Evolutionary conservation across 2,797 vertebrate species (phyloP).

Genomic region (Pangasius sanitwongsei): DNA sequence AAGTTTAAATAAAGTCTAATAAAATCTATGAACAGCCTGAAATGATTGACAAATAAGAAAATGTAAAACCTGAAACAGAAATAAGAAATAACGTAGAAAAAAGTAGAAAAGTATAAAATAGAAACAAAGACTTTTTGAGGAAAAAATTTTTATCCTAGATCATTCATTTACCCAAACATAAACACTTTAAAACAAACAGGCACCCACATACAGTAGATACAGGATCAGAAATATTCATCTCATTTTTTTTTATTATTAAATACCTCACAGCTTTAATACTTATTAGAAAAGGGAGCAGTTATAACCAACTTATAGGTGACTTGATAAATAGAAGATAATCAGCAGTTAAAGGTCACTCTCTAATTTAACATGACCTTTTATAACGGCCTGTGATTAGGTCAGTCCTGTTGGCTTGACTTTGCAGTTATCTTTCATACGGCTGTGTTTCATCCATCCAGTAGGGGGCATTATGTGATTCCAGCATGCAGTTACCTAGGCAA

Average conservation of each 20-base stretch:
- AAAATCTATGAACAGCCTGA: too few species aligned
- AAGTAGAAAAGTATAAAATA: too few species aligned
- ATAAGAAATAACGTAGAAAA: too few species aligned
- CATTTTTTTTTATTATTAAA: not conserved
- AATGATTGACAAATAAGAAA: not conserved
- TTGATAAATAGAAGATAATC: not conserved
- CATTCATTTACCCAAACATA: too few species aligned
- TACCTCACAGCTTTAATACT: not conserved
- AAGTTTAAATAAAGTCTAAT: too few species aligned
- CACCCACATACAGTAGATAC: not conserved
- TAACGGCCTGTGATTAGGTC: not conserved
- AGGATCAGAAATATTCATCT: not conserved
- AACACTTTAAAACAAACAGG: not conserved
- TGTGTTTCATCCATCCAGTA: slow-evolving; percentile 6
- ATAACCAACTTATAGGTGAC: not conserved
- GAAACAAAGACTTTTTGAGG: too few species aligned
- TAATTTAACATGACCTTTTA: not conserved
- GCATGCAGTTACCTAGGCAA: not conserved
- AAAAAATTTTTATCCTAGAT: too few species aligned
- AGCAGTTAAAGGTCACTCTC: not conserved
- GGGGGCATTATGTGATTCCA: slow-evolving; percentile 13
- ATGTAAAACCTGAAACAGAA: not conserved
- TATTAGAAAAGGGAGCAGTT: not conserved
- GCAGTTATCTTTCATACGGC: not conserved
- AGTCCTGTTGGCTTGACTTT: not conserved